Percentiles rank a stretch among this genome's conserved stretches.
Conservation (phyloP, 2,888 invertebrate species). For the Andricus quercusramuli region DNA sequence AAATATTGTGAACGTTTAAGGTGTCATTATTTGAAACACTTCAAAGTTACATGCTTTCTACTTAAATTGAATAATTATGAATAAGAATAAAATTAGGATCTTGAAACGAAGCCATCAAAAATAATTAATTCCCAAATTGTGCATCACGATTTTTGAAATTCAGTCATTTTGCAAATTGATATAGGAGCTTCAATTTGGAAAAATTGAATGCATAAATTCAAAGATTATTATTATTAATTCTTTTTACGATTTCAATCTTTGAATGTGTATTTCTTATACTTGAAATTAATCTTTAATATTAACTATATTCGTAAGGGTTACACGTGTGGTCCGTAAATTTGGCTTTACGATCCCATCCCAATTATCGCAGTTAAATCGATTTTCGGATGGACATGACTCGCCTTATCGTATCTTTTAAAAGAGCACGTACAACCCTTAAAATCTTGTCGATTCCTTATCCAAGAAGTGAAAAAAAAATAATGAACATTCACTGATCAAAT, state of each 20-base stretch:
- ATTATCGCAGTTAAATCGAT: slow-evolving; percentile 21
- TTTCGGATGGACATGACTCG: neutral
- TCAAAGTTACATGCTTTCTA: too few species aligned
- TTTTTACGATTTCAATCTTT: neutral
- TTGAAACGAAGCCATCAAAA: too few species aligned
- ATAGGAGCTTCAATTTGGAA: too few species aligned
- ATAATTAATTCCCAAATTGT: too few species aligned
- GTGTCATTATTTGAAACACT: too few species aligned
- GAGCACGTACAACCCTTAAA: slow-evolving; percentile 3
- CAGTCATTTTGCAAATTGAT: too few species aligned
- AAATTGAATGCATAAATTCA: too few species aligned
- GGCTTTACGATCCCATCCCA: neutral
- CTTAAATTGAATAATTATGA: too few species aligned
- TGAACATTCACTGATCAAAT: neutral
- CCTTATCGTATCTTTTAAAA: neutral
- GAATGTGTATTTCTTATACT: neutral
- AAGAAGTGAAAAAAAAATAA: neutral
- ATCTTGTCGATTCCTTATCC: neutral
- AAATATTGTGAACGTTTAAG: too few species aligned
- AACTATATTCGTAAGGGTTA: neutral
- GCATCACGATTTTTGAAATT: too few species aligned
- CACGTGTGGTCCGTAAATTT: slow-evolving; percentile 8
- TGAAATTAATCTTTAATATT: neutral
- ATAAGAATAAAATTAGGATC: too few species aligned
- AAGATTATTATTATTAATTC: neutral